Evolutionary conservation across 2,888 invertebrate genomes (phyloP).

Genomic region (Archips crataeganus): DNA sequence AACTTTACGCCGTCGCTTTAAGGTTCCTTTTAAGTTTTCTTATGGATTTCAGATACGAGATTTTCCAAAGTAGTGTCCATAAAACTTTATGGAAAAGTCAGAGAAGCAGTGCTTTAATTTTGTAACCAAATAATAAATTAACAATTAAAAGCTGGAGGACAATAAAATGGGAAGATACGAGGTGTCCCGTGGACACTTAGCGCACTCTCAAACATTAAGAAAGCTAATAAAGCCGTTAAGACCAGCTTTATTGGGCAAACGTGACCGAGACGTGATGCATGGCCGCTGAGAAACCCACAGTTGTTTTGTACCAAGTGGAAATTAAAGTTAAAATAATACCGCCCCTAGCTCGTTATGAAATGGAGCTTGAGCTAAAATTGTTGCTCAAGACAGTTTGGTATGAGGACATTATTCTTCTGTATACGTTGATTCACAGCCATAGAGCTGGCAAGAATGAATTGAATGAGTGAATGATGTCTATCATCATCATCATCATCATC

Average conservation of each 20-base stretch:
- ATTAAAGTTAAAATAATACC: conserved; percentile 16
- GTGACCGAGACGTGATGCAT: conserved; percentile 36
- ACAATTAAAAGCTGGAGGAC: conserved; percentile 31
- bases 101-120: neutral
- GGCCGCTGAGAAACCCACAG: conserved; percentile 16
- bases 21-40: too few relatives aligned
- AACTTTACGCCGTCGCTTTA: too few relatives aligned
- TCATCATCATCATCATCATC: too few relatives aligned
- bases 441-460: too few relatives aligned
- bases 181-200: conserved; percentile 35
- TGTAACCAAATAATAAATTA: conserved; percentile 21
- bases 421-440: too few relatives aligned
- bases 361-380: neutral
- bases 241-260: conserved; percentile 40
- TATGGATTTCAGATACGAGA: too few relatives aligned
- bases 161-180: conserved; percentile 31
- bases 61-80: too few relatives aligned
- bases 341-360: neutral
- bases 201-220: conserved; percentile 33
- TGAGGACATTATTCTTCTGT: too few relatives aligned
- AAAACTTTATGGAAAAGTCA: neutral
- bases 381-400: neutral
- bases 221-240: conserved; percentile 40
- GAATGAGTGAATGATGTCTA: too few relatives aligned
- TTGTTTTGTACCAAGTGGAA: conserved; percentile 13